Base-by-base conservation (phyloP, 2,113 vertebrate genomes). In the Python bivittatus region DNA sequence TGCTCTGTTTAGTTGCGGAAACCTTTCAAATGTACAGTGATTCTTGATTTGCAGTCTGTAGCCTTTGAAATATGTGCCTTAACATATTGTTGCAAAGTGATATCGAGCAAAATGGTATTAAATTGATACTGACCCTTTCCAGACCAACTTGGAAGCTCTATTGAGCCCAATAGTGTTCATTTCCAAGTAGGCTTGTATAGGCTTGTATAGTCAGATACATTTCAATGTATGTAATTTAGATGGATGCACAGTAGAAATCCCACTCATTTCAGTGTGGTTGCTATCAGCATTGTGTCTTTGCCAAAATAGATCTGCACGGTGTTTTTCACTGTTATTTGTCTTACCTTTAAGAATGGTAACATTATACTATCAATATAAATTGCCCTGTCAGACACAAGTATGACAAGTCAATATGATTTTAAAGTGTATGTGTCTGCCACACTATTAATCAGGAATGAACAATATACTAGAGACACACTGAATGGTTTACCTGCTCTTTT, bases 341-440 rank as follows among this genome's bases (percentile, higher is more conserved):
- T 79, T 79, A 23, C 22, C 72, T 79, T 96, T 92, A 64, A 91
- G 93, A 94, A 85, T 83, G 95, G 90, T 92, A 93, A 88, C 48
- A 10, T 53, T 86, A 27, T 86, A 57, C 84, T 93, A 92, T 61
- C 58, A 54, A 88, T 88, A 92, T 93, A 92, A 96, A 96, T 96
- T 94, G 93, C 27, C 0, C 8, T 84, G 88, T 94, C 90, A 88
- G 93, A 96, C 92, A 88, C 72, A 93, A 89, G 12, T 52, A 54
- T 52, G n/a, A 68, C 44, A 61, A 23, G 3, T 53, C 29, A 90
- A 23, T 72, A 38, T 72, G 20, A n/a, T 48, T 52, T 64, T 68
- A n/a, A 52, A n/a, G 42, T 38, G 3, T 79, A 7, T 27, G 88
- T 79, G 44, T 33, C 6, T 52, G 8, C 42, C 29, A 54, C n/a